A percentile compares a stretch with the other conserved stretches of the same genome.
Conservation (phyloP, 2,888 invertebrate genomes). For the Gibbula magus region DNA sequence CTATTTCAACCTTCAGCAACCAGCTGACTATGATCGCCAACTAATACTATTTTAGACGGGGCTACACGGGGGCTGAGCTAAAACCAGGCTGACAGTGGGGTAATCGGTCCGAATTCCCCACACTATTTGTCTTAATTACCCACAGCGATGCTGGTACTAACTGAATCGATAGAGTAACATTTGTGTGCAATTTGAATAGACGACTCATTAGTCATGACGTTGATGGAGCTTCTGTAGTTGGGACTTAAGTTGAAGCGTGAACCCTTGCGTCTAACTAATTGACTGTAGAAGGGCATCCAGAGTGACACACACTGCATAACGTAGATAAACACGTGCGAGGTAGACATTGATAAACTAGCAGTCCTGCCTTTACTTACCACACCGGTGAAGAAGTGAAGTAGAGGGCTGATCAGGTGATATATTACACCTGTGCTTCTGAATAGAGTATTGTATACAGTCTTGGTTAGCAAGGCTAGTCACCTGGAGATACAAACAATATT, state of each 20-base stretch:
- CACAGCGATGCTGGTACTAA: not conserved
- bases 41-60: not conserved
- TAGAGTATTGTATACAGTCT: too few relatives aligned
- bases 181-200: not conserved
- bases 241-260: not conserved
- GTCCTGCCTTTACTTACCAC: too few relatives aligned
- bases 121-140: conserved; percentile 13
- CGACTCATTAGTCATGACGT: not conserved
- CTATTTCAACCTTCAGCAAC: not conserved
- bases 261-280: not conserved
- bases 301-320: too few relatives aligned
- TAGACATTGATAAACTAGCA: too few relatives aligned
- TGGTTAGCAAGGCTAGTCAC: too few relatives aligned
- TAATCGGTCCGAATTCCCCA: not conserved
- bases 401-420: too few relatives aligned
- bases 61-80: not conserved
- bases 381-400: too few relatives aligned
- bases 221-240: not conserved
- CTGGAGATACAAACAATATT: too few relatives aligned
- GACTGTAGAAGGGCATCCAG: too few relatives aligned
- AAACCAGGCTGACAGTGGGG: not conserved
- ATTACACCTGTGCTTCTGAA: too few relatives aligned
- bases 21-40: not conserved
- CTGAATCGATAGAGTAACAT: conserved; percentile 6
- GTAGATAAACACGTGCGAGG: too few relatives aligned